Evolutionary conservation across 2,888 invertebrate genomes (phyloP), one percentile per base, ranked within the genome.

Genomic region (Limulus polyphemus): DNA sequence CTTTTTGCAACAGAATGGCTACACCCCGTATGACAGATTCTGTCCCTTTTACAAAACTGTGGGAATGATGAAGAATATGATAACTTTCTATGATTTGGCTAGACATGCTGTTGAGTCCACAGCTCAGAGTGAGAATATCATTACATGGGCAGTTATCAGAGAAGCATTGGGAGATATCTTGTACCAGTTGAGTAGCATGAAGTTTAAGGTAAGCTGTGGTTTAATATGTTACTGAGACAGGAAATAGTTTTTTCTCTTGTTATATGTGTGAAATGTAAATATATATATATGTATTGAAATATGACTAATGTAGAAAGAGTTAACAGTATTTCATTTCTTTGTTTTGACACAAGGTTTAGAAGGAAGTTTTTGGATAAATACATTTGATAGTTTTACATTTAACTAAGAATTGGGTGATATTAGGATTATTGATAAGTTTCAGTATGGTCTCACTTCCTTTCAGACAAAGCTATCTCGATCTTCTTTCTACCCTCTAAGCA

Each of bases 1-100:
- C 81, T 99, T 98, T 83, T 80, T 99, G 75, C 99, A 99, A 79
- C 99, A 99, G 79, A 99, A 99, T 83, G 94, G 97, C 79, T 90
- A 93, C 78, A 90, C 92, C 5, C 80, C 90, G 1, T 93, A 93
- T 79, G 93, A 93, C 80, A 85, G 98, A 69, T 98, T 94, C 84
- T 99, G 99, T 76, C 99, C 99, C 73, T 99, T 99, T 84, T 99
- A 98, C 83, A 99, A 99, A 83, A 98, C 98, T 14, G 93, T 94
- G 64, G 98, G 95, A 71, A 99, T 99, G 98, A 78, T 99, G 75
- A 86, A 84, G 77, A 99, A 99, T 82, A 95, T 99, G 79, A 95
- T 99, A 75, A 82, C 90, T 60, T 94, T 99, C 81, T 99, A 98
- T 79, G 99, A 99, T 79, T 86, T 97, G 88, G 87, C 99, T 49